Percentiles rank a stretch among this genome's conserved stretches.
phyloP scores from a whole-genome alignment of 2,888 invertebrate genomes.

The Cremastinae sp. region DNA sequence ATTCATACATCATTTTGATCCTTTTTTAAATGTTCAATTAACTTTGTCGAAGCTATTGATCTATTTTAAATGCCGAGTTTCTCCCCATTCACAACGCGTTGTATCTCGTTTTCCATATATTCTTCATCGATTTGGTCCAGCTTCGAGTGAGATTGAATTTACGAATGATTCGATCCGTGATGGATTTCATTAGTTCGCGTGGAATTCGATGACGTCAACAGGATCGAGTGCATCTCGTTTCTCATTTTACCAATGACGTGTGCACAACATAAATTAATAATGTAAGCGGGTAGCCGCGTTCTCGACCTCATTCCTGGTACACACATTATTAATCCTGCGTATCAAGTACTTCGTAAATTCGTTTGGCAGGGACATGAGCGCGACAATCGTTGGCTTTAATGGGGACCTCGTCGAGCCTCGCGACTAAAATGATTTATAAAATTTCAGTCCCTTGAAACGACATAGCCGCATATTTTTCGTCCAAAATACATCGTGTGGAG shows the following conservation, averaged over 20 bases:
- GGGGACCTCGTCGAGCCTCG: constrained; percentile 3
- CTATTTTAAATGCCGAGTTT: no score
- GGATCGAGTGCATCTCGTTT: constrained; percentile 39
- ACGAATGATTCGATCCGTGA: no score
- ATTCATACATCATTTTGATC: no score
- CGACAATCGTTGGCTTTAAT: constrained; percentile 28
- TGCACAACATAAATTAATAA: constrained; percentile 62
- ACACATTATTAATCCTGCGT: constrained; percentile 62
- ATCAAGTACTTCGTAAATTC: constrained; percentile 64
- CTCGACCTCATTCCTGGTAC: constrained; percentile 55
- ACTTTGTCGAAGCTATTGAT: no score
- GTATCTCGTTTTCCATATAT: no score
- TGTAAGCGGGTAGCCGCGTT: constrained; percentile 20
- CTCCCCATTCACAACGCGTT: no score
- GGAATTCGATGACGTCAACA: no score
- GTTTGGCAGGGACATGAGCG: constrained; percentile 33
- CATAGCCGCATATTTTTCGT: constrained; percentile 4
- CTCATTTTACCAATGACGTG: constrained; percentile 55
- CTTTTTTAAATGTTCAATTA: no score
- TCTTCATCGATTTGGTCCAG: no score
- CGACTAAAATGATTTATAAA: constrained; percentile 34
- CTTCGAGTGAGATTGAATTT: no score
- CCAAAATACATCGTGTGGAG: not conserved
- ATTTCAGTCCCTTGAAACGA: constrained; percentile 17
- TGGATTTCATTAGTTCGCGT: no score